phyloP scores from a whole-genome alignment of 2,888 invertebrate genomes.

The Limenitis camilla region DNA sequence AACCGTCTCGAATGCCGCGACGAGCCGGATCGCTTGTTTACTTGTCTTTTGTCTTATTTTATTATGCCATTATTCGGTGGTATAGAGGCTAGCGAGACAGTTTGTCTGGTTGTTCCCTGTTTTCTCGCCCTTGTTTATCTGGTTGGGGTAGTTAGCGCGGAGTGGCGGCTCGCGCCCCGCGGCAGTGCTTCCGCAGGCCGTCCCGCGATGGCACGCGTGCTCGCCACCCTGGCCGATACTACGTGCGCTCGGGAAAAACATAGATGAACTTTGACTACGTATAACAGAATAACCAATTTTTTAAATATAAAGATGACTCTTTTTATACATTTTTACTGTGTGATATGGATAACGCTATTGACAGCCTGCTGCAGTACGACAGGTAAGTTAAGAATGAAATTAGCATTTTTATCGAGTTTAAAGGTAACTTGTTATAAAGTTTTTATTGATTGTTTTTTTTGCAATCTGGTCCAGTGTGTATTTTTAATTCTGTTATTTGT shows the following conservation, averaged over 20 bases:
- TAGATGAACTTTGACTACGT: conserved; percentile 49
- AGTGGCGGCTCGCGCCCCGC: conserved; percentile 42
- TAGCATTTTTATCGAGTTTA: conserved; percentile 61
- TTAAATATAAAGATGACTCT: conserved; percentile 64
- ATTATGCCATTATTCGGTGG: conserved; percentile 56
- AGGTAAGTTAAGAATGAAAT: conserved; percentile 61
- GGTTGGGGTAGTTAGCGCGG: conserved; percentile 57
- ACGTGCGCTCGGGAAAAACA: conserved; percentile 43
- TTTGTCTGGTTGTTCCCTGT: conserved; percentile 69
- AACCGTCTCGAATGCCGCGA: conserved; percentile 28
- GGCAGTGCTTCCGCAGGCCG: conserved; percentile 40
- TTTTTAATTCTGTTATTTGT: too few species aligned
- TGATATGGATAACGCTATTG: conserved; percentile 61
- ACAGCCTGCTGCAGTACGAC: conserved; percentile 58
- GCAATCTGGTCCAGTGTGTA: too few species aligned
- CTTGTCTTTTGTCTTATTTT: conserved; percentile 67
- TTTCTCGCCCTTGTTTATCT: conserved; percentile 71
- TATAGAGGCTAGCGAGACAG: conserved; percentile 68
- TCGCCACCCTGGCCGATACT: conserved; percentile 37
- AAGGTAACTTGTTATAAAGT: conserved; percentile 46
- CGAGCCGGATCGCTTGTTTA: conserved; percentile 34
- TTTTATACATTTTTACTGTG: conserved; percentile 71
- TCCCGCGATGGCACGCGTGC: conserved; percentile 67
- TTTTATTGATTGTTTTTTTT: conserved; percentile 33
- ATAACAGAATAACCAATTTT: conserved; percentile 26